Base-by-base conservation (phyloP, 2,113 vertebrate species). In the Seriola dumerili region DNA sequence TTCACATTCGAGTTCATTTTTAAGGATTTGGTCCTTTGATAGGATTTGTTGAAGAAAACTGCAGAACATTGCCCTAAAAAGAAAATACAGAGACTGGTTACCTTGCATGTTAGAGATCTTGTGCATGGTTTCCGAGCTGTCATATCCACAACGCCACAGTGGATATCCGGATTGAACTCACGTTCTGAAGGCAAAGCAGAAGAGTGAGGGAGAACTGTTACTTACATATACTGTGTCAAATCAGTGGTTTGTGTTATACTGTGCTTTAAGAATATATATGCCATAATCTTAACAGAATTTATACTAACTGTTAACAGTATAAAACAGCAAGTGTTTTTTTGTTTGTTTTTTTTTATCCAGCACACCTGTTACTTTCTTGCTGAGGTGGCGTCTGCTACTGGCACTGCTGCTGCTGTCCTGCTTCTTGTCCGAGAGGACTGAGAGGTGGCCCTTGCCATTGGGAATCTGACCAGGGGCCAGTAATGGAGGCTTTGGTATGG, bases 61-160 rank as follows among this genome's bases (percentile, higher is more conserved):
- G 17, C 14, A 25, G 12, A 55, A n/a, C 32, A 71, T 19, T 46
- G 13, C 21, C 42, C 9, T 4, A 4, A 16, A 57, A n/a, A 66
- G 4, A n/a, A 59, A 67, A 11, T 9, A 62, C 40, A 63, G 13
- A 59, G 52, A 34, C 58, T 32, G 25, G 93, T 74, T 95, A 99
- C 98, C 98, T 99, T 99, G 97, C 98, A 99, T 91, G 98, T 99
- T 93, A 99, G 95, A 93, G 98, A 99, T 95, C 98, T 97, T 93
- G 98, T 99, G 95, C 98, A 99, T 95, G 97, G 96, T 95, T 99
- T 99, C 94, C 97, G 97, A 89, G 97, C 96, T 83, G 97, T 97
- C 73, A 97, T 91, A 95, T 99, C 98, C 91, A 99, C 86, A 89
- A 99, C 98, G 76, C 98, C 98, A 96, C 98, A 99, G 94, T 99